phyloP scores from a whole-genome alignment of 2,113 vertebrate species.

The Pollachius pollachius region DNA sequence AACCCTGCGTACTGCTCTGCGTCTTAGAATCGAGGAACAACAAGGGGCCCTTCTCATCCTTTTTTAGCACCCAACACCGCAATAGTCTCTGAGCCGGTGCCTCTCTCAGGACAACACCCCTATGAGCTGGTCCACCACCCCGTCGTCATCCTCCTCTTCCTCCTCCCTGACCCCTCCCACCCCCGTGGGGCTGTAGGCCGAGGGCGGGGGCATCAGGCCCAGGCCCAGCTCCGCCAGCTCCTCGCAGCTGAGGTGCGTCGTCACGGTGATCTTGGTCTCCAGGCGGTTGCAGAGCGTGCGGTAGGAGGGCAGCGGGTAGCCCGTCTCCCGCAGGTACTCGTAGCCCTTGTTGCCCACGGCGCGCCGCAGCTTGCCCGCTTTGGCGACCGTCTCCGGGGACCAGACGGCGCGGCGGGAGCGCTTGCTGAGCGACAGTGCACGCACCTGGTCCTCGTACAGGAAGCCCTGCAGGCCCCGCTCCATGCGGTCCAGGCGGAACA shows the following conservation, averaged over 20 bases:
- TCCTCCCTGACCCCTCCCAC: constrained; percentile 40
- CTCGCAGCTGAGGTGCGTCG: constrained; percentile 72
- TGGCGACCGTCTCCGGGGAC: constrained; percentile 75
- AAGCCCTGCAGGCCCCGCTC: constrained; percentile 79
- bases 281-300: constrained; percentile 78
- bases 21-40: too few species aligned
- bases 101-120: constrained; percentile 68
- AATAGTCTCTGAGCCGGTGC: too few species aligned
- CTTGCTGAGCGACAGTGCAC: constrained; percentile 74
- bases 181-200: constrained; percentile 66
- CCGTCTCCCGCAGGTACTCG: constrained; percentile 76
- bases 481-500: constrained; percentile 73
- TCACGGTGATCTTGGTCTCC: constrained; percentile 77
- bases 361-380: constrained; percentile 73
- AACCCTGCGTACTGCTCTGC: too few species aligned
- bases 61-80: too few species aligned
- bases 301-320: constrained; percentile 78
- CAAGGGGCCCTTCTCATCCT: too few species aligned
- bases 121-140: constrained; percentile 65
- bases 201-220: constrained; percentile 63
- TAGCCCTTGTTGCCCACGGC: constrained; percentile 77
- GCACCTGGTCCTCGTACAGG: constrained; percentile 77
- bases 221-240: constrained; percentile 74
- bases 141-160: constrained; percentile 43
- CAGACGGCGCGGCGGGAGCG: constrained; percentile 77